Evolutionary conservation across 2,797 vertebrate genomes (phyloP).

Genomic region (Cercopithecus diana): DNA sequence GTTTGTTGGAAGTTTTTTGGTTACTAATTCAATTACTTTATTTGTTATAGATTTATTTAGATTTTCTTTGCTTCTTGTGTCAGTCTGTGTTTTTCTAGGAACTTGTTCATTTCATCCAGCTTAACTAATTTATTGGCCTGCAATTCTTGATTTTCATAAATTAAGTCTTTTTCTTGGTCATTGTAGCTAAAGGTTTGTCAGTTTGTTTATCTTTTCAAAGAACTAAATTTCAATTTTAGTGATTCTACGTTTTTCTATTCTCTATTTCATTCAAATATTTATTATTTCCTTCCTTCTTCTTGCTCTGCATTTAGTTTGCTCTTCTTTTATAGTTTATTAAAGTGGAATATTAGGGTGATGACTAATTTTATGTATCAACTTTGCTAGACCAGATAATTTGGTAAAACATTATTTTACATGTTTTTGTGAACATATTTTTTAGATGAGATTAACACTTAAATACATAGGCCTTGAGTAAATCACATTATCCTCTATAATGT

Average conservation of each 20-base stretch:
- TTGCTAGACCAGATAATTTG: background rate
- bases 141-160: background rate
- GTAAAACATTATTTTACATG: background rate
- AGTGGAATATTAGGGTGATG: background rate
- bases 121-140: background rate
- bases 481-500: background rate
- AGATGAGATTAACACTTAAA: background rate
- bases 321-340: background rate
- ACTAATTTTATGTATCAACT: background rate
- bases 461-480: background rate
- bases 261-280: background rate
- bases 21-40: background rate
- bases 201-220: background rate
- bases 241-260: background rate
- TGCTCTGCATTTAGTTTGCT: background rate
- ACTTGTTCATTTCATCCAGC: background rate
- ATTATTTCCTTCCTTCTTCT: background rate
- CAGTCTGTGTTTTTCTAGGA: background rate
- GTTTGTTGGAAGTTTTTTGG: background rate
- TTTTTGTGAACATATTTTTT: background rate
- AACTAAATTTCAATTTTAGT: background rate
- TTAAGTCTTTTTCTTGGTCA: background rate
- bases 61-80: background rate
- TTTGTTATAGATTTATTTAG: background rate
- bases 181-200: background rate